phyloP scores from a whole-genome alignment of 2,888 invertebrate species.

The Steinernema carpocapsae region DNA sequence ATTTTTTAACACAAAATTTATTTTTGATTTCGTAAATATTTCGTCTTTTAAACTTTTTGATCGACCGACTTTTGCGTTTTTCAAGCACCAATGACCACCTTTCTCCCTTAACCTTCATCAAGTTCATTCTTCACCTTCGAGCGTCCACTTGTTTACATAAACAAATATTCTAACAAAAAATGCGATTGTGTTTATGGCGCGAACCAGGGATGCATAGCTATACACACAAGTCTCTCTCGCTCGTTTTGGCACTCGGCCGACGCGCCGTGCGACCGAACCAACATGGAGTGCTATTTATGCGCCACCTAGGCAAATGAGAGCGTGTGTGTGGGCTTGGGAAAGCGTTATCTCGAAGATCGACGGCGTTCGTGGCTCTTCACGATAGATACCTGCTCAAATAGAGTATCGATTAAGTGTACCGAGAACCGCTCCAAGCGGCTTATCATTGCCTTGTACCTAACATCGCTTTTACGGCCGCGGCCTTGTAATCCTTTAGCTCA shows the following conservation, averaged over 20 bases:
- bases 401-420: background rate
- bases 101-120: too few relatives aligned
- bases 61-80: too few relatives aligned
- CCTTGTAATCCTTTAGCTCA: background rate
- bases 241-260: background rate
- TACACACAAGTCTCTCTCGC: constrained; percentile 1
- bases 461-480: background rate
- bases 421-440: background rate
- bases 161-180: constrained; percentile 20
- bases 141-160: constrained; percentile 1
- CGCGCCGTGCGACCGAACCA: constrained; percentile 4
- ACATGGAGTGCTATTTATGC: constrained; percentile 17
- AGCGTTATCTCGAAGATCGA: constrained; percentile 1
- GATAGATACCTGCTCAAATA: background rate
- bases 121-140: too few relatives aligned
- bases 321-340: constrained; percentile 19
- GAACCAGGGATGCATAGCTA: background rate
- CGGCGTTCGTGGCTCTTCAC: too few relatives aligned
- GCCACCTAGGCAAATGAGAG: background rate
- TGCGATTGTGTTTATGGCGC: background rate
- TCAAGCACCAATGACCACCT: too few relatives aligned
- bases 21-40: too few relatives aligned
- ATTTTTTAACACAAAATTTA: too few relatives aligned
- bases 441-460: background rate
- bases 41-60: too few relatives aligned